Conservation (phyloP, 2,888 invertebrate species). For the Lasioglossum figueresi region DNA sequence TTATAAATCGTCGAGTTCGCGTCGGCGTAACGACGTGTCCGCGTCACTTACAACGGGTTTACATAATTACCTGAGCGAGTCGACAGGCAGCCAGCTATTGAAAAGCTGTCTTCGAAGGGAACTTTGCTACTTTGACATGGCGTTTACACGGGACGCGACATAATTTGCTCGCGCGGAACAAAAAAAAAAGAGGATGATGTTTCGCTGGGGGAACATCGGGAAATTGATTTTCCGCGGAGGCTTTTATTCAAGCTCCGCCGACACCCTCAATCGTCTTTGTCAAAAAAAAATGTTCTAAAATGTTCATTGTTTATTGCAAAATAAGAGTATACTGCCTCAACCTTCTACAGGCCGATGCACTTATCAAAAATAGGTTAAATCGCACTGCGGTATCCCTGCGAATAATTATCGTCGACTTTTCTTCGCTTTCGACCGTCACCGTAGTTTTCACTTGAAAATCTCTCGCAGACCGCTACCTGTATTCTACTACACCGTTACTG, state of each 20-base stretch:
- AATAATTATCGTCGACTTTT: not conserved
- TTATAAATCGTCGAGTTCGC: constrained; percentile 30
- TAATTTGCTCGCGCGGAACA: not conserved
- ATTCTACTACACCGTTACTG: no score
- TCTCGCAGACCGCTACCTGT: no score
- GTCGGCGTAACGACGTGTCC: constrained; percentile 36
- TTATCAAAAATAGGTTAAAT: not conserved
- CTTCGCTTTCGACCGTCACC: no score
- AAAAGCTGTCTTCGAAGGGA: not conserved
- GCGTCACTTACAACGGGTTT: constrained; percentile 31
- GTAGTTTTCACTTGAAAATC: no score
- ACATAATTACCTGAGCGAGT: not conserved
- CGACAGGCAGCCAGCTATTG: not conserved
- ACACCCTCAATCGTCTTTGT: not conserved
- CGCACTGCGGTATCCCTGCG: not conserved
- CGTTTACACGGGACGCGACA: not conserved
- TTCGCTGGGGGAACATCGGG: not conserved
- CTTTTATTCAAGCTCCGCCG: not conserved
- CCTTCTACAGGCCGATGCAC: not conserved
- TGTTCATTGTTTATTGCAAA: not conserved
- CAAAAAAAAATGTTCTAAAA: not conserved
- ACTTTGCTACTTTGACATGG: not conserved
- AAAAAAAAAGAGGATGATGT: not conserved
- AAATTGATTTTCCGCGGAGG: not conserved
- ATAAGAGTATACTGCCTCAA: not conserved